These are phyloP conservation scores for Brenthis ino DNA, from an alignment of 2,888 invertebrate species.

Conservation along the genomic window DNA sequence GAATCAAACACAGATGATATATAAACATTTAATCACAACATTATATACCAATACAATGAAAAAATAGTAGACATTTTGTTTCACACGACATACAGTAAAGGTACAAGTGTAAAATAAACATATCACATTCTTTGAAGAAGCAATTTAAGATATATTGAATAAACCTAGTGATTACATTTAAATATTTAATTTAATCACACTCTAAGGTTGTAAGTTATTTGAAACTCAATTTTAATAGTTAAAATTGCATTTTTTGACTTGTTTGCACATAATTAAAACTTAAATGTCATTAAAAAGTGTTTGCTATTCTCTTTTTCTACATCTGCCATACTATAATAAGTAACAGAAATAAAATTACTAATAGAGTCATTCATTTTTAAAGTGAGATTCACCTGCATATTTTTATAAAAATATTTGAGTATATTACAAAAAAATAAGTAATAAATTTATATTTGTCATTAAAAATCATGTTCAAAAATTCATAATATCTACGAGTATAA, in stretches of 20 bases:
- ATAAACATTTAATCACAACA: slow-evolving; percentile 36
- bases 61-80: slow-evolving; percentile 32
- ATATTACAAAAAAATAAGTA: not conserved
- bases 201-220: not conserved
- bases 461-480: too few species aligned
- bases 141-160: slow-evolving; percentile 15
- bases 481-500: too few species aligned
- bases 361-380: too few species aligned
- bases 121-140: slow-evolving; percentile 26
- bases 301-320: too few species aligned
- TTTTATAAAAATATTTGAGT: not conserved
- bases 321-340: too few species aligned
- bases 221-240: too few species aligned
- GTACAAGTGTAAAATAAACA: slow-evolving; percentile 28
- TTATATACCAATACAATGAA: slow-evolving; percentile 34
- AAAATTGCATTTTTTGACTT: too few species aligned
- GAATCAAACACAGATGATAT: slow-evolving; percentile 20
- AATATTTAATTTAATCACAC: not conserved
- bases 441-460: too few species aligned
- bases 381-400: not conserved
- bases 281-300: too few species aligned
- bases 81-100: slow-evolving; percentile 15
- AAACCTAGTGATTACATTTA: slow-evolving; percentile 21
- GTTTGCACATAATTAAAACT: too few species aligned
- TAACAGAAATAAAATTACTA: too few species aligned